These are phyloP conservation scores for Vandiemenella viatica DNA, from an alignment of 2,888 invertebrate genomes.

Conservation along the genomic window DNA sequence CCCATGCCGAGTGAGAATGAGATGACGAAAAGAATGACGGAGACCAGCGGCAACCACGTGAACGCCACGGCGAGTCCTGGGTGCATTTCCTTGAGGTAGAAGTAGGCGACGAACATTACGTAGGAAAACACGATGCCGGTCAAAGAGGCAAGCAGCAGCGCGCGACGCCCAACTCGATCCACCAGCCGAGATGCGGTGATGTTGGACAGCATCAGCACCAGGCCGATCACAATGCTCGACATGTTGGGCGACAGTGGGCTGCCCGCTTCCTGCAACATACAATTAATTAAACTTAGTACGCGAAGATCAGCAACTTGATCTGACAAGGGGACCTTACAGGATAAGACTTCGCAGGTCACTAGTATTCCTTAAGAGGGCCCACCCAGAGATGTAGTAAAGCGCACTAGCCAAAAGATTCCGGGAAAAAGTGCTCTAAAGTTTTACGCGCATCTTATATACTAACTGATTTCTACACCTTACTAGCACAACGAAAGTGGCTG, in stretches of 20 bases:
- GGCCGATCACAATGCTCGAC: not conserved
- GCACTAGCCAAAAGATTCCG: too few species aligned
- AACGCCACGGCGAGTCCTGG: not conserved
- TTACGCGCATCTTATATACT: too few species aligned
- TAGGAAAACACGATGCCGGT: not conserved
- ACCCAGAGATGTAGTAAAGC: too few species aligned
- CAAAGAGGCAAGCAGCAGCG: not conserved
- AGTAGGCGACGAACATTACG: not conserved
- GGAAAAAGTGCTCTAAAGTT: too few species aligned
- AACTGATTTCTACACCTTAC: too few species aligned
- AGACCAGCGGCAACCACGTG: not conserved
- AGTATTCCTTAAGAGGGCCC: too few species aligned
- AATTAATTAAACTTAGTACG: too few species aligned
- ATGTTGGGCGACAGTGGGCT: not conserved
- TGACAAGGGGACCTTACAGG: too few species aligned
- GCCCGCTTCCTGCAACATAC: not conserved
- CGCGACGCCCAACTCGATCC: not conserved
- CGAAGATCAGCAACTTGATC: too few species aligned
- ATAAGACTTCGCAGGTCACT: too few species aligned
- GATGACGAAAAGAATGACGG: not conserved
- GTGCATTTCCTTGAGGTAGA: not conserved
- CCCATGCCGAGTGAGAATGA: slow-evolving; percentile 1
- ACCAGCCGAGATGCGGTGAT: not conserved
- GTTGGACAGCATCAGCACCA: not conserved
- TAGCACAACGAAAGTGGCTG: too few species aligned